Evolutionary conservation across 2,888 invertebrate genomes (phyloP), one percentile per base, ranked within the genome.

Genomic region (Eudasyphora cyanicolor): DNA sequence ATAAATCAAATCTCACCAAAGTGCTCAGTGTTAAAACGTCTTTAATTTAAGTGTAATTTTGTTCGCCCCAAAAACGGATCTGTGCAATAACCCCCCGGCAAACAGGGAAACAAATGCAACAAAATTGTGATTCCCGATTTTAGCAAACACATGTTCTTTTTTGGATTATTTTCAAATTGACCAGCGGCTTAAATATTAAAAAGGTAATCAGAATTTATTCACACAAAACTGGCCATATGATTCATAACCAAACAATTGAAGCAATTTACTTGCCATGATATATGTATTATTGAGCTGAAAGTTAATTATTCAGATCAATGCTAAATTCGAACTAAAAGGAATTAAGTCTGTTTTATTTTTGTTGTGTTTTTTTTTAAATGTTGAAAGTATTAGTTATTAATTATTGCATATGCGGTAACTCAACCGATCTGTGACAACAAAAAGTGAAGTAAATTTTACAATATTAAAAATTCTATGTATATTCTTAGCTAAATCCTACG

Each of bases 111-210:
- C n/a, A 21, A 42, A 67, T n/a, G n/a, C n/a, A n/a, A 17, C 7
- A 38, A 67, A 67, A 21, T 35, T 42, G 38, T 38, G 38, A 67
- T 12, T 5, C 0, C 42, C 21, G 19, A 10, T 19, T 19, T 19
- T 8, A 19, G 32, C 35, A 71, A 69, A 73, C 10, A 82, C 74
- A 83, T 83, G 83, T 64, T 64, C 51, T 75, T 62, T 77, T 80
- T 54, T 45, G 75, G 70, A 75, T 71, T 62, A 70, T 35, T 42
- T 60, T 45, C 10, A 73, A 73, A 69, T 69, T 76, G 27, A 4
- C 27, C 19, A n/a, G 27, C 64, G 67, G 35, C 60, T 49, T 73
- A 54, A 73, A 64, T 8, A 29, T 29, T 29, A 27, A 64, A 32
- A 78, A 78, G 19, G 32, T 49, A 24, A 70, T 2, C 45, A 12